Evolutionary conservation across 2,797 vertebrate species (phyloP).

Genomic region (Chromobotia macracanthus): DNA sequence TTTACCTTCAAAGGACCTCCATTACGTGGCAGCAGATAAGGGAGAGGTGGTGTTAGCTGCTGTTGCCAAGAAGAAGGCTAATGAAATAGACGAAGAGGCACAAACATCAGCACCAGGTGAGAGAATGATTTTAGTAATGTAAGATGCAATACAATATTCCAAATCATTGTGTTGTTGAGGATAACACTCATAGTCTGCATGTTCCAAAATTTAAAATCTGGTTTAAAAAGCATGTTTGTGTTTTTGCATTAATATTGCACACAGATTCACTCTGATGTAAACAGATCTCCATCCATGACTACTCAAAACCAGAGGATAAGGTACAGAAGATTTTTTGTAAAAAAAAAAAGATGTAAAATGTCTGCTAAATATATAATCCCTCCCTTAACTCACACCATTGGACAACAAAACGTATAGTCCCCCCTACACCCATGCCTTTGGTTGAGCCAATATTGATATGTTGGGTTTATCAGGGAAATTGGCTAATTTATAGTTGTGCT

Average conservation of each 20-base stretch:
- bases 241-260: background rate
- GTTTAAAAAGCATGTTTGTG: background rate
- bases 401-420: background rate
- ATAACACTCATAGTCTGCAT: no score
- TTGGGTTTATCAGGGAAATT: background rate
- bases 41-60: constrained; percentile 94
- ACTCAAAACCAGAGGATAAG: background rate
- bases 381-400: background rate
- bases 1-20: constrained; percentile 98
- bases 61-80: constrained; percentile 93
- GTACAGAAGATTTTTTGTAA: background rate
- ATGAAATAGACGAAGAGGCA: constrained; percentile 87
- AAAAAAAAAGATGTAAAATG: background rate
- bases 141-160: constrained; percentile 3
- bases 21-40: constrained; percentile 95
- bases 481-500: background rate
- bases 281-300: background rate
- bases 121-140: constrained; percentile 63
- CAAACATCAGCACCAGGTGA: constrained; percentile 83
- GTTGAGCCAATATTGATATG: background rate
- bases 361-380: background rate
- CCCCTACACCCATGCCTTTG: background rate
- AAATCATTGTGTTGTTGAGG: background rate
- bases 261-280: background rate
- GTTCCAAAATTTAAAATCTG: background rate